Evolutionary conservation across 2,888 invertebrate species (phyloP).

Genomic region (Xanthia icteritia): DNA sequence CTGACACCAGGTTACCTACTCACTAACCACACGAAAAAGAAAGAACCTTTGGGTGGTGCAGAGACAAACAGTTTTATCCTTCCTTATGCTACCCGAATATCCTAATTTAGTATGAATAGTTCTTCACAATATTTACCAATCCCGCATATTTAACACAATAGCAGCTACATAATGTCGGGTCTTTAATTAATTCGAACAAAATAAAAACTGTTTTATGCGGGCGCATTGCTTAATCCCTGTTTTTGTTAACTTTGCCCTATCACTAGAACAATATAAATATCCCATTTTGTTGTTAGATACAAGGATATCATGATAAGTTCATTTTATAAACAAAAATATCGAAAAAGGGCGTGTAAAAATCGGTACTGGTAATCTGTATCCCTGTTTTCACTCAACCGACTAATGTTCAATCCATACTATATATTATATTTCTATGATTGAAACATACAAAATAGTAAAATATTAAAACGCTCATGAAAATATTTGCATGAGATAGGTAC

Average conservation of each 20-base stretch:
- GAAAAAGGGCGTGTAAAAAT: neutral
- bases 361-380: neutral
- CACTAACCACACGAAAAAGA: too few species aligned
- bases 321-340: neutral
- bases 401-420: neutral
- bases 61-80: too few species aligned
- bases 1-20: too few species aligned
- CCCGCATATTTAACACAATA: slow-evolving; percentile 42
- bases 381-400: neutral
- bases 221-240: slow-evolving; percentile 25
- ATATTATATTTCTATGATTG: too few species aligned
- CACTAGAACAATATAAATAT: neutral
- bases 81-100: neutral
- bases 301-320: neutral
- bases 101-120: neutral
- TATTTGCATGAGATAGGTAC: neutral
- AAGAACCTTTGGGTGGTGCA: too few species aligned
- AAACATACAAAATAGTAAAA: neutral
- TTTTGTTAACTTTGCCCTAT: slow-evolving; percentile 2
- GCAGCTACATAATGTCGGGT: slow-evolving; percentile 1
- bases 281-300: neutral
- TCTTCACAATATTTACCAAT: slow-evolving; percentile 13
- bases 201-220: slow-evolving; percentile 38
- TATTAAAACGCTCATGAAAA: neutral
- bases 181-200: slow-evolving; percentile 31